A percentile compares a stretch with the other conserved stretches of the same genome.
Evolutionary conservation across 1,140 invertebrate genomes (phyloP).

Genomic region (Achroia grisella): DNA sequence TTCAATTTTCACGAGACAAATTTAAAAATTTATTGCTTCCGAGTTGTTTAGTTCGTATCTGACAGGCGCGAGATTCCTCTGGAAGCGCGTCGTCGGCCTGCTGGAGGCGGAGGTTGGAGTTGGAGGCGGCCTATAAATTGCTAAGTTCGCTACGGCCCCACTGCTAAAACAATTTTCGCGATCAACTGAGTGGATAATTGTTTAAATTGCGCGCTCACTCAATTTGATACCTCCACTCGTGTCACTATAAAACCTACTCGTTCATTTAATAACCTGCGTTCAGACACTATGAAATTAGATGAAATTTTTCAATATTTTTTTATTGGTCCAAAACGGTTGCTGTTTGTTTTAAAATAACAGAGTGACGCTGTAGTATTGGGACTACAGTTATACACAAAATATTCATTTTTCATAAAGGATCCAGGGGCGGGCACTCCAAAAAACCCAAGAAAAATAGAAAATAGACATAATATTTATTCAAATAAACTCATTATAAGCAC

Average conservation of each 20-base stretch:
- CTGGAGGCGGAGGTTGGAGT: conserved; percentile 3
- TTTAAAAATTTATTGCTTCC: neutral
- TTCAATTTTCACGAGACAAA: neutral
- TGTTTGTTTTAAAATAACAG: too few species aligned
- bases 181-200: conserved; percentile 23
- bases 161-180: conserved; percentile 16
- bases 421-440: too few species aligned
- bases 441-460: too few species aligned
- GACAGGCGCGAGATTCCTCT: neutral
- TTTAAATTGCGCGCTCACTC: conserved; percentile 11
- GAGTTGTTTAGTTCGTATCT: neutral
- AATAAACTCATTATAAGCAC: too few species aligned
- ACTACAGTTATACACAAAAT: too few species aligned
- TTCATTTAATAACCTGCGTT: neutral
- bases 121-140: conserved; percentile 4
- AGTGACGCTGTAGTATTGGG: too few species aligned
- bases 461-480: too few species aligned
- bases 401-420: too few species aligned
- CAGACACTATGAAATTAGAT: too few species aligned
- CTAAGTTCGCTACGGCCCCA: conserved; percentile 1
- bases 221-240: conserved; percentile 7
- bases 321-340: too few species aligned
- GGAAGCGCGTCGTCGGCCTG: neutral
- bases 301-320: too few species aligned
- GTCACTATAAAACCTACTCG: neutral